phyloP scores from a whole-genome alignment of 2,797 vertebrate species.

The Schizopygopsis pylzovi region DNA sequence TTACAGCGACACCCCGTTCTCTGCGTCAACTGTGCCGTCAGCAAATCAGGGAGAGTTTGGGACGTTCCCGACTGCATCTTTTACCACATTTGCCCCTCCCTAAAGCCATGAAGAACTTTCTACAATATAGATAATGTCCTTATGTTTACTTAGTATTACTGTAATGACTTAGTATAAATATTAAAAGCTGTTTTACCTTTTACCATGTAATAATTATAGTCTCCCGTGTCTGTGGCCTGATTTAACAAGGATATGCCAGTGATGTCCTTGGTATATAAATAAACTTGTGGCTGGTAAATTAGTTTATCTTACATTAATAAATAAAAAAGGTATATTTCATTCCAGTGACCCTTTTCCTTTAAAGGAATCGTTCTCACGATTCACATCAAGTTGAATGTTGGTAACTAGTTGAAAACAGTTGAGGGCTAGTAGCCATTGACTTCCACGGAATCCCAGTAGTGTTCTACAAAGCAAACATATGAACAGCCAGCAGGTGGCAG shows the following conservation, averaged over 20 bases:
- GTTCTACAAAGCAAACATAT: not conserved
- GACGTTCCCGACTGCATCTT: slow-evolving; percentile 85
- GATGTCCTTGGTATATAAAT: not conserved
- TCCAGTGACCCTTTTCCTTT: not conserved
- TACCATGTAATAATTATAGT: not conserved
- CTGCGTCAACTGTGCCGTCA: slow-evolving; percentile 91
- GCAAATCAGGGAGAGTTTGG: slow-evolving; percentile 84
- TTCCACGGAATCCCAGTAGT: not conserved
- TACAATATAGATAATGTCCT: slow-evolving; percentile 86
- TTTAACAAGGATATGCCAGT: not conserved
- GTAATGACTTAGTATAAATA: not conserved
- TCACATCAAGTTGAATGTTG: not conserved
- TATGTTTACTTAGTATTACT: not conserved
- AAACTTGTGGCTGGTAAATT: not conserved
- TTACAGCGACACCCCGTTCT: slow-evolving; percentile 85
- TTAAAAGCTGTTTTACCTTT: not conserved
- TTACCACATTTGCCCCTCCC: slow-evolving; percentile 90
- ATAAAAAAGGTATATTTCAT: not conserved
- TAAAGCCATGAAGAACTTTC: slow-evolving; percentile 84
- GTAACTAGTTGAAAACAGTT: not conserved
- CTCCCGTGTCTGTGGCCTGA: not conserved
- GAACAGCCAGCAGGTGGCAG: slow-evolving; percentile 40
- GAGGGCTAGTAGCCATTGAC: not conserved
- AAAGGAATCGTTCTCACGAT: not conserved
- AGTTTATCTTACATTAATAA: not conserved